Evolutionary conservation across 1,140 invertebrate genomes (phyloP), one percentile per base, ranked within the genome.

Genomic region (Bombus fervidus): DNA sequence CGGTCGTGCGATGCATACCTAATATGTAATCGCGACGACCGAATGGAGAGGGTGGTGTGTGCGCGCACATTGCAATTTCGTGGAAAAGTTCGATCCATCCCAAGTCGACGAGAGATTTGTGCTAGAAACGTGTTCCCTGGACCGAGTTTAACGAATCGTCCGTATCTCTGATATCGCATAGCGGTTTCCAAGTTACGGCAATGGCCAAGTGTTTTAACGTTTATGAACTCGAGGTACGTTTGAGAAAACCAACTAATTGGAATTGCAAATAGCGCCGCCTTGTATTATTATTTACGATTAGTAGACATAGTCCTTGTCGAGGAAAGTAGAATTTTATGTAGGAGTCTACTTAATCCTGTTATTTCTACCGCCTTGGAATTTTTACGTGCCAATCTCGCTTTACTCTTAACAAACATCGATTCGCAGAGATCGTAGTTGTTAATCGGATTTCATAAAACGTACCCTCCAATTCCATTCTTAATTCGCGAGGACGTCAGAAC

Each of bases 1-100:
- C 62, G 76, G 41, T 39, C 39, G 39, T 41, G 83, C 68, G 79
- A 89, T 86, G 85, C 68, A 81, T 89, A 77, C 81, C 18, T 53
- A 53, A 53, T 53, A 53, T 53, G 47, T 81, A 86, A 89, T 89
- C 59, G 74, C 34, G 75, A 73, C 53, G 31, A 59, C 6, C 22
- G 62, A 31, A 31, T 22, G 13, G 47, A 31, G 34, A 47, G 73
- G 22, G 53, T 31, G 15, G 22, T 15, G 43, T 10, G 34, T 31
- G 53, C 34, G 53, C 37, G 4, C 10, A 18, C 4, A 8, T 12
- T 72, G 87, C 77, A 85, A 53, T 81, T 85, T 85, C 39, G 73
- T 69, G 39, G 8, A 34, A 68, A 79, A 77, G 57, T 53, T 39
- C 81, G 10, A 81, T 4, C 12, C 8, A 31, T 43, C 18, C 1